Evolutionary conservation across 2,888 invertebrate species (phyloP).

Genomic region (Leucozona laternaria): DNA sequence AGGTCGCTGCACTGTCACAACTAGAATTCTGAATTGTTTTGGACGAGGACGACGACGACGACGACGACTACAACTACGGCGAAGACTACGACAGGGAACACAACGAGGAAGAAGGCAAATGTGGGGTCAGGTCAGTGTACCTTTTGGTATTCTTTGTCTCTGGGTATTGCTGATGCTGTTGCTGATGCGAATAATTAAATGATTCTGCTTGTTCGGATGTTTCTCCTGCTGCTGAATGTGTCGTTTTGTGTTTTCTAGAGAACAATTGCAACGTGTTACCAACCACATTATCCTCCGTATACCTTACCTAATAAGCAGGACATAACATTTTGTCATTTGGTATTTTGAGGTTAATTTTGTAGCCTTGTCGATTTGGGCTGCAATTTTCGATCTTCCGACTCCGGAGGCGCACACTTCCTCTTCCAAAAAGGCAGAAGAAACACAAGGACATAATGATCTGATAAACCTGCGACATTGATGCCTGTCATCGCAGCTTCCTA

Average conservation of each 20-base stretch:
- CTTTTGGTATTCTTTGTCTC: constrained; percentile 32
- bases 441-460: constrained; percentile 31
- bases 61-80: not conserved
- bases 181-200: constrained; percentile 70
- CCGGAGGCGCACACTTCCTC: constrained; percentile 1
- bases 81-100: not conserved
- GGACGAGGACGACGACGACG: not conserved
- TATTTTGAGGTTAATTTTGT: constrained; percentile 48
- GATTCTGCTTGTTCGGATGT: constrained; percentile 53
- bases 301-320: constrained; percentile 35
- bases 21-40: constrained; percentile 45
- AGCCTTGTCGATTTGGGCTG: constrained; percentile 34
- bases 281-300: not conserved
- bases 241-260: constrained; percentile 1
- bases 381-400: constrained; percentile 38
- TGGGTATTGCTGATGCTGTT: constrained; percentile 46
- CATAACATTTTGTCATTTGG: constrained; percentile 47
- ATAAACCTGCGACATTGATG: constrained; percentile 47
- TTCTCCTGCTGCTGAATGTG: constrained; percentile 30
- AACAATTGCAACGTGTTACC: constrained; percentile 13
- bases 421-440: not conserved
- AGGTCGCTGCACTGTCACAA: constrained; percentile 40
- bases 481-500: constrained; percentile 14
- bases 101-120: constrained; percentile 14
- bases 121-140: constrained; percentile 60